Conservation (phyloP, 2,113 vertebrate genomes). For the Malurus elegans region DNA sequence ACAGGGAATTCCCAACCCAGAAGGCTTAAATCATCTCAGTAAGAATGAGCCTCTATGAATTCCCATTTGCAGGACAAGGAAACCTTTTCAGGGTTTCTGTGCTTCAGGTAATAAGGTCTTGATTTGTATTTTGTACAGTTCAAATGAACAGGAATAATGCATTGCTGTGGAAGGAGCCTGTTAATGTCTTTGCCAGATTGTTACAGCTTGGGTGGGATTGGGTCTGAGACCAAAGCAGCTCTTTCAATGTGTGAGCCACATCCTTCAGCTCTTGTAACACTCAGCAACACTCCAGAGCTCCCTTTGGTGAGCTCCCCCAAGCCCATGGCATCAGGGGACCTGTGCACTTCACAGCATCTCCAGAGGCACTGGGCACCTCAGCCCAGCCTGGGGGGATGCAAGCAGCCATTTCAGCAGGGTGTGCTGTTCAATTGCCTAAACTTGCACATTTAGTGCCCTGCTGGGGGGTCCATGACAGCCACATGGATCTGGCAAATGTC, state of each 20-base stretch:
- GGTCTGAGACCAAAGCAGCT: not conserved
- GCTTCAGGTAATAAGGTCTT: not conserved
- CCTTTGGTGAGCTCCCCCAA: not conserved
- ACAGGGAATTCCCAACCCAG: not conserved
- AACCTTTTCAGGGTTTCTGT: not conserved
- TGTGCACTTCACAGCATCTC: not conserved
- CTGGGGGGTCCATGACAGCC: not conserved
- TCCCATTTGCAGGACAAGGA: not conserved
- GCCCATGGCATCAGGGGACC: not conserved
- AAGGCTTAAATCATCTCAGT: not conserved
- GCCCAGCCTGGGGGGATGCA: rapidly evolving
- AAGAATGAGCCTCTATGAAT: not conserved
- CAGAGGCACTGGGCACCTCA: not conserved
- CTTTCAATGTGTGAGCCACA: not conserved
- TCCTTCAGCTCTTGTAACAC: not conserved
- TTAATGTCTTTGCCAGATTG: slow-evolving; percentile 12
- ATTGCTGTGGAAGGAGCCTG: not conserved
- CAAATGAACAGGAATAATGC: not conserved
- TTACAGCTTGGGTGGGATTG: slow-evolving; percentile 14
- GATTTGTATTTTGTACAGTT: not conserved
- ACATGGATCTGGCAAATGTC: not conserved
- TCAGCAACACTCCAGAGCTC: not conserved
- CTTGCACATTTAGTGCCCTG: not conserved
- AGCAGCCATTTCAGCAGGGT: not conserved
- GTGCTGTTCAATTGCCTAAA: not conserved